phyloP scores from a whole-genome alignment of 2,797 vertebrate species.

The Todus mexicanus region DNA sequence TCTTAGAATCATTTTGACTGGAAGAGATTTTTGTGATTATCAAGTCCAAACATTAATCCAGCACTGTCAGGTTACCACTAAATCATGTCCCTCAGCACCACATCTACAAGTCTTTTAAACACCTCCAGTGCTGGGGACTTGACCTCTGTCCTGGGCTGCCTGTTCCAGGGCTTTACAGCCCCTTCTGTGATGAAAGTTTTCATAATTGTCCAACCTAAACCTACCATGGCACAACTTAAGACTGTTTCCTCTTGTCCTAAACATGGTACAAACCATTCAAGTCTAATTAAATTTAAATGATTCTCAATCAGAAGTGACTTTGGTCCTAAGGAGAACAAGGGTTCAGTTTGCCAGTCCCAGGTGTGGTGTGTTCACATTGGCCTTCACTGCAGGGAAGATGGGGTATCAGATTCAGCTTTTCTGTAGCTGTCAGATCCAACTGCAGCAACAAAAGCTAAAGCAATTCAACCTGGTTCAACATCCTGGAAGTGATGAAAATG shows the following conservation, averaged over 20 bases:
- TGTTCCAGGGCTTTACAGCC: background rate
- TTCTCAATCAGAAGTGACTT: background rate
- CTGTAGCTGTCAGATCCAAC: background rate
- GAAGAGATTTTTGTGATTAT: background rate
- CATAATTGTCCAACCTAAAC: background rate
- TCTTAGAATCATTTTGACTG: background rate
- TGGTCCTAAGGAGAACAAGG: background rate
- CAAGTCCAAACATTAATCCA: background rate
- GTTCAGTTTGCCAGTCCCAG: background rate
- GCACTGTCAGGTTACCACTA: background rate
- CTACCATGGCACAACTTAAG: background rate
- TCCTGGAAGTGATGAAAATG: conserved; percentile 25
- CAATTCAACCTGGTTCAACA: background rate
- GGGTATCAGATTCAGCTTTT: background rate
- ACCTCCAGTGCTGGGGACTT: background rate
- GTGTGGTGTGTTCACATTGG: background rate
- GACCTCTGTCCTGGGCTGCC: background rate
- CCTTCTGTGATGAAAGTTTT: background rate
- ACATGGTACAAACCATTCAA: background rate
- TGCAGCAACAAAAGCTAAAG: background rate
- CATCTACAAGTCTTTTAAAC: background rate
- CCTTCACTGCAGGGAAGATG: background rate
- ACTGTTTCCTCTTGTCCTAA: background rate
- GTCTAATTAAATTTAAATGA: background rate
- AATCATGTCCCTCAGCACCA: background rate